These are phyloP conservation scores for Tenualosa ilisha DNA, from an alignment of 2,797 vertebrate species.

Conservation along the genomic window DNA sequence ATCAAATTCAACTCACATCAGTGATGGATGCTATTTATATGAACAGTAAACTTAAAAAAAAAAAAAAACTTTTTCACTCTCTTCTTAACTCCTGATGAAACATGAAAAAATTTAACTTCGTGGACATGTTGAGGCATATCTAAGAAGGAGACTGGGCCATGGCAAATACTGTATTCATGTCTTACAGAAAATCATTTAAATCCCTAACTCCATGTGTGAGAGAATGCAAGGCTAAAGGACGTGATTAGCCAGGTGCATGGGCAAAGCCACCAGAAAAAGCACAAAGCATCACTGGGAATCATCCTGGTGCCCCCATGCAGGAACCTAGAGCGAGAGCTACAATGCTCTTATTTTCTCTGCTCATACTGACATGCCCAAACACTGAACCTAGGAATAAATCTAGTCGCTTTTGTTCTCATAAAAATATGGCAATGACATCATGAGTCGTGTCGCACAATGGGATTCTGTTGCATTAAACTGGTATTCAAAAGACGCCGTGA, in stretches of 20 bases:
- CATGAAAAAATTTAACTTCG: neutral
- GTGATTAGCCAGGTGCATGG: neutral
- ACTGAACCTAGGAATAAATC: neutral
- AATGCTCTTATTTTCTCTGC: neutral
- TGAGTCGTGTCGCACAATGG: neutral
- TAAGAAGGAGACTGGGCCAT: neutral
- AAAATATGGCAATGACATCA: conserved; percentile 21
- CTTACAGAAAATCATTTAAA: conserved; percentile 3
- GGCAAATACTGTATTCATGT: neutral
- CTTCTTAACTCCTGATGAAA: neutral
- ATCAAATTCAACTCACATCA: neutral
- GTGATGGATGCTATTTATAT: neutral
- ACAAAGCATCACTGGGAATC: neutral
- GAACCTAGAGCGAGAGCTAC: neutral
- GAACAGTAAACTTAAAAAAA: neutral
- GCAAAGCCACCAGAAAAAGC: neutral
- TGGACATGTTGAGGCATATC: conserved; percentile 6
- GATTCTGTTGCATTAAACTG: neutral
- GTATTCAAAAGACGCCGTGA: neutral
- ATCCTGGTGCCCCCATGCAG: conserved; percentile 16
- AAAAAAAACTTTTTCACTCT: neutral
- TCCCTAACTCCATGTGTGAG: conserved; percentile 5
- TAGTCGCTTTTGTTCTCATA: neutral
- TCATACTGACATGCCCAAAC: neutral
- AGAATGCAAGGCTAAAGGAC: neutral